Evolutionary conservation across 2,888 invertebrate species (phyloP), one percentile per base, ranked within the genome.

Genomic region (Subacronicta megacephala): DNA sequence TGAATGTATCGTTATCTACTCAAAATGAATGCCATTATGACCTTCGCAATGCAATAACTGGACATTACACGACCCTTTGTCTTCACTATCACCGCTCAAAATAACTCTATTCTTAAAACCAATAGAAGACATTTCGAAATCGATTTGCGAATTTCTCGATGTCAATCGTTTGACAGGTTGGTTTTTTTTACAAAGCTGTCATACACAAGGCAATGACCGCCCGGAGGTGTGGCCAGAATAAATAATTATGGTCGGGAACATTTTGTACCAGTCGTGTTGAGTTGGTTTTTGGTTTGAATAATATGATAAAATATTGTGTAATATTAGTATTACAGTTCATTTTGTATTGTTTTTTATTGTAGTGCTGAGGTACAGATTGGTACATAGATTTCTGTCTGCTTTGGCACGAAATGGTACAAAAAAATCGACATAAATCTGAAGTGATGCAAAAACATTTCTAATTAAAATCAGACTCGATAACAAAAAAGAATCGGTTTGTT

Each of bases 151-250:
- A 68, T 68, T 45, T 64, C 49, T 70, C 51, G 61, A 59, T 65
- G 75, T 78, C 79, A 78, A 64, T 68, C 54, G 56, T 52, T 59
- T 81, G 81, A 77, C 75, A 80, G 73, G 44, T 71, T 41, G 35
- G 5, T 56, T 73, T 69, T 69, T 67, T 54, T 56, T 51, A 36
- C 37, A 41, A 52, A 23, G 58, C 62, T 73, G 72, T 64, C 75
- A 65, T 62, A 43, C 35, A 33, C 43, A 47, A 74, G 78, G 64
- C 80, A 73, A 61, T 74, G 81, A 78, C 79, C 78, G 62, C 10
- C 44, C 1, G 44, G 45, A 69, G 69, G 70, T 69, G 79, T 62
- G 79, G 60, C 20, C 55, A 59, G 77, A 75, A 80, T 79, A 67
- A 59, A 64, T 78, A 75, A 75, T 72, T 68, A 67, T 45, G 36